A percentile compares a stretch with the other conserved stretches of the same genome.
These are phyloP conservation scores for Thecophora atra DNA, from an alignment of 2,888 invertebrate species.

Conservation along the genomic window DNA sequence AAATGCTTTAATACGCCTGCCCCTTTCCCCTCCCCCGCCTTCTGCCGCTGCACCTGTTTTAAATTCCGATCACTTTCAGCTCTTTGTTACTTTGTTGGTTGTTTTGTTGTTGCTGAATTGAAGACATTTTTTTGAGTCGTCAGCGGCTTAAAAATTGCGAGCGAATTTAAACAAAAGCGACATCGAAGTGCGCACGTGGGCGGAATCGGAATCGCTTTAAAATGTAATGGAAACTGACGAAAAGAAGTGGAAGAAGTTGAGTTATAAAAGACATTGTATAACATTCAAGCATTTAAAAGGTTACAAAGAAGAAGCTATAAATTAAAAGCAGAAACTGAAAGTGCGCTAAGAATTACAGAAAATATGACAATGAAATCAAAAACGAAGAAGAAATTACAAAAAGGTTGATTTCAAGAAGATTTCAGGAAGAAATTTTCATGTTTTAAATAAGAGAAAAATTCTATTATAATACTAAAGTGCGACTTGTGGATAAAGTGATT, in stretches of 20 bases:
- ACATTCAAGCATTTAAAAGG: not conserved
- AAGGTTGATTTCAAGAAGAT: not conserved
- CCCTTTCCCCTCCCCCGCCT: not conserved
- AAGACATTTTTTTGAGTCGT: not conserved
- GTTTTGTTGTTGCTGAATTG: no score
- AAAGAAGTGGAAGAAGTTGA: not conserved
- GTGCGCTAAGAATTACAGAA: not conserved
- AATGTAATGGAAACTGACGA: slow-evolving; percentile 14
- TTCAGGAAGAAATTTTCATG: no score
- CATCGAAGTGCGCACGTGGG: slow-evolving; percentile 18
- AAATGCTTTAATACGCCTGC: no score
- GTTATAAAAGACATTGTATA: no score
- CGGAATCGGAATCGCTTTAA: slow-evolving; percentile 1
- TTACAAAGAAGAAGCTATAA: not conserved
- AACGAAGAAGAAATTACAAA: not conserved
- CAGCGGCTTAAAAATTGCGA: slow-evolving; percentile 2
- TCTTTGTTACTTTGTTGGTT: not conserved
- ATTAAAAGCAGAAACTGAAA: slow-evolving; percentile 14
- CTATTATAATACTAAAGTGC: no score
- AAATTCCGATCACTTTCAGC: slow-evolving; percentile 1
- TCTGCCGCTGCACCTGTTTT: not conserved
- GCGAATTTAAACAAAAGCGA: slow-evolving; percentile 28
- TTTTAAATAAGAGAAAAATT: no score
- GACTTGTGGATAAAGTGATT: no score
- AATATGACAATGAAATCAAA: not conserved